A percentile compares a stretch with the other conserved stretches of the same genome.
phyloP scores from a whole-genome alignment of 2,113 vertebrate genomes.

The Melanerpes aurifrons region DNA sequence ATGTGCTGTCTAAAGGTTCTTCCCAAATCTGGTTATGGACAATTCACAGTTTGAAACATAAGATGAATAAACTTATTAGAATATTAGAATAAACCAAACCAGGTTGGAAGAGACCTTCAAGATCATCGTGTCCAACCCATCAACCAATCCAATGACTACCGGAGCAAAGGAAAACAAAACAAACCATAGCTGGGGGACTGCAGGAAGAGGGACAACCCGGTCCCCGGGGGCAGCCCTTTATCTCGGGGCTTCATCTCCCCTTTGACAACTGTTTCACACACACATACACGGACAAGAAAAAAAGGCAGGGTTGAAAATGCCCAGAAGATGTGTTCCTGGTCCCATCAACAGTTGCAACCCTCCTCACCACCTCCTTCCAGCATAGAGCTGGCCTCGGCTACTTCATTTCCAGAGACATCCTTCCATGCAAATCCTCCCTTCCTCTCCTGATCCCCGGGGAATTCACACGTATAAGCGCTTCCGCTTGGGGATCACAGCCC shows the following conservation, averaged over 20 bases:
- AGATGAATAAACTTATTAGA: no score
- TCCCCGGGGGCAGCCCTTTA: background rate
- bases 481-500: background rate
- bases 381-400: background rate
- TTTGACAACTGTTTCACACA: background rate
- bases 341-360: background rate
- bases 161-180: background rate
- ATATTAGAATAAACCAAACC: no score
- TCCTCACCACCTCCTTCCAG: background rate
- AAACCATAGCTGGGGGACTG: background rate
- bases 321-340: background rate
- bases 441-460: slow-evolving; percentile 50
- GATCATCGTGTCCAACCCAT: no score
- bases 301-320: background rate
- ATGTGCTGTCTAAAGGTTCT: background rate
- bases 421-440: slow-evolving; percentile 52
- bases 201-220: background rate
- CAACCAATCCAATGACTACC: no score
- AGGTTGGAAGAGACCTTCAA: no score
- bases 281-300: background rate
- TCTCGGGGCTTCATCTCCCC: background rate
- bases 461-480: background rate
- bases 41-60: slow-evolving; percentile 10
- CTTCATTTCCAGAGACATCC: slow-evolving; percentile 34
- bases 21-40: slow-evolving; percentile 33